Evolutionary conservation across 2,888 invertebrate species (phyloP).

Genomic region (Nesidiocoris tenuis): DNA sequence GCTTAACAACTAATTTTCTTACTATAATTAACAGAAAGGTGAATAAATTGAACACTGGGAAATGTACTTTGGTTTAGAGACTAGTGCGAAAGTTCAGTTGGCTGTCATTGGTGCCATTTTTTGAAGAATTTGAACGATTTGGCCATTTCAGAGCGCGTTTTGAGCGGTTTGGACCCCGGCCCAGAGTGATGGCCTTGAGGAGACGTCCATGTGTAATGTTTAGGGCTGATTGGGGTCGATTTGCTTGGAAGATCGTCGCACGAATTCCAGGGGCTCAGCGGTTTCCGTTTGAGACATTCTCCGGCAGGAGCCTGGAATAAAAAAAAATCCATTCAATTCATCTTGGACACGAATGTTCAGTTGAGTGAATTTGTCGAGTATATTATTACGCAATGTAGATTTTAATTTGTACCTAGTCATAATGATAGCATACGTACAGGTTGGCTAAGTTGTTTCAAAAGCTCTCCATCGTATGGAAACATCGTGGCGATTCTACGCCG

Average conservation of each 20-base stretch:
- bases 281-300: conserved; percentile 24
- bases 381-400: too few species aligned
- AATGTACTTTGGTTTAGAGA: background rate
- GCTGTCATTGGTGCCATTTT: conserved; percentile 22
- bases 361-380: too few species aligned
- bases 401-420: too few species aligned
- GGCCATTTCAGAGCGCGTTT: conserved; percentile 16
- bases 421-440: too few species aligned
- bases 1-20: too few species aligned
- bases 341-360: too few species aligned
- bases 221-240: conserved; percentile 22
- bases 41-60: too few species aligned
- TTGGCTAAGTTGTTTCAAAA: conserved; percentile 39
- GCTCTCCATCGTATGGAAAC: conserved; percentile 62
- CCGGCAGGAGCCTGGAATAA: conserved; percentile 7
- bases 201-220: conserved; percentile 31
- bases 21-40: too few species aligned
- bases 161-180: background rate
- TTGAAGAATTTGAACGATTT: conserved; percentile 29
- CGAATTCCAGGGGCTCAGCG: conserved; percentile 27
- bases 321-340: too few species aligned
- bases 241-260: conserved; percentile 18
- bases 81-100: conserved; percentile 10
- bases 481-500: conserved; percentile 66
- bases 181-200: background rate